Conservation (phyloP, 2,888 invertebrate genomes). For the Mythimna loreyi region DNA sequence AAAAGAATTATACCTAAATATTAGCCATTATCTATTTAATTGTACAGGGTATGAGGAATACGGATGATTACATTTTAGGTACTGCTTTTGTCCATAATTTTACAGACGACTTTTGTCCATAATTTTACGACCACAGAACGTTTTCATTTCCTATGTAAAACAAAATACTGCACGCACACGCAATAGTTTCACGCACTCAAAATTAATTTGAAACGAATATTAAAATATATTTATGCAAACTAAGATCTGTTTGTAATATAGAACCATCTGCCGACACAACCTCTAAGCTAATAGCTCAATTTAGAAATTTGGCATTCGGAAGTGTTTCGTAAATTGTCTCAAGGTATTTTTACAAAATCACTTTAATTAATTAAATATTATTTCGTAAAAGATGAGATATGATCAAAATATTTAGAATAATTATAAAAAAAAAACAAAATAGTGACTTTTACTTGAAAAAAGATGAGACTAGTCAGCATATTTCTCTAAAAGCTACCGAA, state of each 20-base stretch:
- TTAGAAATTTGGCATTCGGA: constrained; percentile 54
- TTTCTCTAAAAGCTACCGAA: background rate
- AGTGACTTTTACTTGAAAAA: background rate
- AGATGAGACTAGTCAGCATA: rapidly evolving
- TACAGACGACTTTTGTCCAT: no score
- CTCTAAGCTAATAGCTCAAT: constrained; percentile 54
- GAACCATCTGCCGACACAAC: constrained; percentile 44
- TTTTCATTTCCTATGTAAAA: background rate
- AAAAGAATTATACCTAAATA: background rate
- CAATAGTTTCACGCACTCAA: background rate
- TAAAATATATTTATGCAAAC: constrained; percentile 8
- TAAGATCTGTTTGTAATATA: background rate
- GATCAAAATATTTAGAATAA: background rate
- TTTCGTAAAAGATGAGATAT: background rate
- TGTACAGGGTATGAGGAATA: background rate
- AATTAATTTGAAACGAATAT: constrained; percentile 3
- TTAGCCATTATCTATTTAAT: no score
- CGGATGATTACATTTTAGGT: no score
- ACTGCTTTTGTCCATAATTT: no score
- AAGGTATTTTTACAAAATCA: constrained; percentile 34
- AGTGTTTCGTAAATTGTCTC: constrained; percentile 55
- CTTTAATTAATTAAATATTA: background rate
- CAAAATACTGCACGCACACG: background rate
- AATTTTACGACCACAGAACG: no score
- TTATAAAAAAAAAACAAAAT: background rate